Conservation (phyloP, 2,797 vertebrate species). For the Microctenopoma stevenorrisi region DNA sequence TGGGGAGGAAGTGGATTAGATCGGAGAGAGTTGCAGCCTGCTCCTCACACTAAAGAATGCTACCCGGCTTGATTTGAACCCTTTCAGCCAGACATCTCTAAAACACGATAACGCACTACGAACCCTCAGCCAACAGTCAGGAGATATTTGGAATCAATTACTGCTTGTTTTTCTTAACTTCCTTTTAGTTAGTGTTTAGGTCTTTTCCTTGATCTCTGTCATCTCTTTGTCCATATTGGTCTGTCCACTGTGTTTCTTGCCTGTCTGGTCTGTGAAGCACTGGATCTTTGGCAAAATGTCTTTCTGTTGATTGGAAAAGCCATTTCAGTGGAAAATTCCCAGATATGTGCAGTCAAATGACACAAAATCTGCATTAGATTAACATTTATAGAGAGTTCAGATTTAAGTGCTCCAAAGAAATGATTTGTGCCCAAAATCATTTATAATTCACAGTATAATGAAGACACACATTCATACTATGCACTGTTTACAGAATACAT, state of each 20-base stretch:
- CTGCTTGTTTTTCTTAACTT: not conserved
- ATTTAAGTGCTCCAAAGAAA: not conserved
- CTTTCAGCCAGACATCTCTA: constrained; percentile 31
- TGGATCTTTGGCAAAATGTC: not conserved
- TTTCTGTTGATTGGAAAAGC: not conserved
- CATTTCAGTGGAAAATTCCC: not conserved
- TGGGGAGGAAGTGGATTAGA: constrained; percentile 92
- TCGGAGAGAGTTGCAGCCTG: constrained; percentile 73
- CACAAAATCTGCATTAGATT: not conserved
- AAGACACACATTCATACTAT: not conserved
- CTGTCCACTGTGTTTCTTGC: not conserved
- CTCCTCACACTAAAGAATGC: constrained; percentile 77
- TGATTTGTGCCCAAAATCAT: not conserved
- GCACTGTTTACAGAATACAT: too few species aligned
- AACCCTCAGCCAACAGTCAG: not conserved
- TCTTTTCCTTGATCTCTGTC: not conserved
- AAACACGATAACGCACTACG: not conserved
- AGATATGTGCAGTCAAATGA: not conserved
- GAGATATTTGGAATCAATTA: not conserved
- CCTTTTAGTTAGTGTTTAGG: not conserved
- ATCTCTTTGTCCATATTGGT: not conserved
- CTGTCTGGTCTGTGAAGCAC: not conserved
- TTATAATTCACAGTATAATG: not conserved
- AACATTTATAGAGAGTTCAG: not conserved
- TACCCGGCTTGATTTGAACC: constrained; percentile 64